Base-by-base conservation (phyloP, 2,888 invertebrate species). In the Eristalinus aeneus region DNA sequence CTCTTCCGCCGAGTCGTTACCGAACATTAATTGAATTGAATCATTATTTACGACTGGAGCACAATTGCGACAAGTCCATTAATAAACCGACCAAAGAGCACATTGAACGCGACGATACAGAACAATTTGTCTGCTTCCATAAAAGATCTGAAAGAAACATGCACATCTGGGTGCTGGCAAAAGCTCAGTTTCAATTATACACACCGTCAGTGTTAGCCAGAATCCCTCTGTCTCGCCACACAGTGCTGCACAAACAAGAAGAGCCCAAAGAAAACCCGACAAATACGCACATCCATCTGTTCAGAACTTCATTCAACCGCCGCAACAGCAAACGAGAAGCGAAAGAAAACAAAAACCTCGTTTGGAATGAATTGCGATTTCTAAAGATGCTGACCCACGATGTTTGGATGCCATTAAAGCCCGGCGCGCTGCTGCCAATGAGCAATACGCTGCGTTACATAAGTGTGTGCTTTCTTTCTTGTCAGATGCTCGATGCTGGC, bases 381-480 rank as follows among this genome's bases (percentile, higher is more conserved):
- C 78, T 71, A 78, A 78, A 78, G 71, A 78, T 78, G 71, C 71
- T 65, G 78, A 78, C 78, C 78, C 64, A 63, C 23, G 64, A 64
- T 71, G 78, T 65, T 78, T 71, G 78, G 56, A 58, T 65, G 56
- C 65, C 60, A 71, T 78, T 78, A 64, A 46, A 58, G 65, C 32
- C 16, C 32, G 23, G 27, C 56, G 31, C 56, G 11, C 22, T n/a
- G 46, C 46, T n/a, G 46, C 46, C 8, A 34, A 61, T 63, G 53
- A 61, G 63, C 23, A 16, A 54, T 22, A 46, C 31, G 23, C 27
- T 69, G 61, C 69, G 78, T 71, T 65, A 75, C 68, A 20, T 68
- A 80, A 72, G 60, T 36, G 36, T 58, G 39, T 72, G 72, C 72
- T 72, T 72, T 72, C 72, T 72, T 72, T 72, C 60, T 46, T 36